Conservation (phyloP, 2,113 vertebrate genomes). For the Gymnobelideus leadbeateri region DNA sequence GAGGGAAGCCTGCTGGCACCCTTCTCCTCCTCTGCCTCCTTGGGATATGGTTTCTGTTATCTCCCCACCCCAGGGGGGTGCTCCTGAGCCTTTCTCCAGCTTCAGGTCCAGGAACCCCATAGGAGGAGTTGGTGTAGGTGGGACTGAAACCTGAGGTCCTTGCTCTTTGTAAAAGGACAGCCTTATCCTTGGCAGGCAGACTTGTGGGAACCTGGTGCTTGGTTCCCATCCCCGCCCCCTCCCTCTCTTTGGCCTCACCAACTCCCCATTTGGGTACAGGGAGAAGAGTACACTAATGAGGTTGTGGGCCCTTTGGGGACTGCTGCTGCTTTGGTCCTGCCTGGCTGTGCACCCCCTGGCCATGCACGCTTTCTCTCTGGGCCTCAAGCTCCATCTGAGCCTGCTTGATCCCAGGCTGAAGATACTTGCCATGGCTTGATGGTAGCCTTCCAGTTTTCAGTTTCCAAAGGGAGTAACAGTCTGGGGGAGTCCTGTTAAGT, state of each 20-base stretch:
- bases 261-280: neutral
- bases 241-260: neutral
- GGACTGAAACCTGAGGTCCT: neutral
- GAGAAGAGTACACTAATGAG: slow-evolving; percentile 57
- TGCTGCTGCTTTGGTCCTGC: slow-evolving; percentile 50
- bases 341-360: too few species aligned
- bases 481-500: slow-evolving; percentile 43
- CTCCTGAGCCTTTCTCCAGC: neutral
- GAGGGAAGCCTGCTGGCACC: neutral
- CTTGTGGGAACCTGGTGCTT: neutral
- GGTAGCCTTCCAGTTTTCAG: slow-evolving; percentile 62
- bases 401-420: slow-evolving; percentile 63
- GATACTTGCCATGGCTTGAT: slow-evolving; percentile 75
- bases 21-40: neutral
- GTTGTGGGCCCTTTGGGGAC: slow-evolving; percentile 32
- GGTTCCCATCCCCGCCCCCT: neutral
- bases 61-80: neutral
- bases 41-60: neutral
- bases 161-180: neutral
- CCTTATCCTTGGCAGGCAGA: neutral
- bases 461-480: slow-evolving; percentile 68
- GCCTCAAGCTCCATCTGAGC: slow-evolving; percentile 32
- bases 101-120: neutral
- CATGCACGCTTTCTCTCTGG: neutral
- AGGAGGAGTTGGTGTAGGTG: neutral